phyloP scores from a whole-genome alignment of 2,797 vertebrate genomes.

The Dicrostonyx torquatus region DNA sequence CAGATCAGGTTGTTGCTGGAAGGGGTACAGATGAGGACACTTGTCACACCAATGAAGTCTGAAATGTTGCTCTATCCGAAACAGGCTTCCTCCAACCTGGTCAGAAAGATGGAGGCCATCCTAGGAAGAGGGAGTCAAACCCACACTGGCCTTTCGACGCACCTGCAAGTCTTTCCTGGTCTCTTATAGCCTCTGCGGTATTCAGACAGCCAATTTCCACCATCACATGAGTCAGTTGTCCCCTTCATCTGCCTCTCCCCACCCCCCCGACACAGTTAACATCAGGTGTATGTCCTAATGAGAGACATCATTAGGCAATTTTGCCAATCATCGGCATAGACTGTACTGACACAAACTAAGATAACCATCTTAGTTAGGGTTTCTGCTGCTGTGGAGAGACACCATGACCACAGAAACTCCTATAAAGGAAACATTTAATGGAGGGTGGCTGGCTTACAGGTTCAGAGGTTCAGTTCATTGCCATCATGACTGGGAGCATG shows the following conservation, averaged over 20 bases:
- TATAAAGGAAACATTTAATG: neutral
- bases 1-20: neutral
- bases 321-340: neutral
- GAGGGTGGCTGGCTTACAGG: neutral
- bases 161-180: neutral
- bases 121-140: neutral
- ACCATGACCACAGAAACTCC: neutral
- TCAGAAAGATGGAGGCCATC: neutral
- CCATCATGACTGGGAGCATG: neutral
- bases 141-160: neutral
- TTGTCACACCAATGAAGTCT: fast-evolving
- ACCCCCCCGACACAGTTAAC: neutral
- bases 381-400: neutral
- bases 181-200: neutral
- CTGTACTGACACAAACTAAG: neutral
- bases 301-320: neutral
- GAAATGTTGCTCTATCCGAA: neutral
- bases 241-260: neutral
- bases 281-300: neutral
- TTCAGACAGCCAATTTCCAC: neutral
- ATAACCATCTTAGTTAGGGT: neutral
- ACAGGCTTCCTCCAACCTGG: neutral
- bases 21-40: neutral
- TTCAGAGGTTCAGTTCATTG: neutral
- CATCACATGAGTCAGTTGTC: neutral